Evolutionary conservation across 2,797 vertebrate genomes (phyloP), one percentile per base, ranked within the genome.

Genomic region (Helarctos malayanus): DNA sequence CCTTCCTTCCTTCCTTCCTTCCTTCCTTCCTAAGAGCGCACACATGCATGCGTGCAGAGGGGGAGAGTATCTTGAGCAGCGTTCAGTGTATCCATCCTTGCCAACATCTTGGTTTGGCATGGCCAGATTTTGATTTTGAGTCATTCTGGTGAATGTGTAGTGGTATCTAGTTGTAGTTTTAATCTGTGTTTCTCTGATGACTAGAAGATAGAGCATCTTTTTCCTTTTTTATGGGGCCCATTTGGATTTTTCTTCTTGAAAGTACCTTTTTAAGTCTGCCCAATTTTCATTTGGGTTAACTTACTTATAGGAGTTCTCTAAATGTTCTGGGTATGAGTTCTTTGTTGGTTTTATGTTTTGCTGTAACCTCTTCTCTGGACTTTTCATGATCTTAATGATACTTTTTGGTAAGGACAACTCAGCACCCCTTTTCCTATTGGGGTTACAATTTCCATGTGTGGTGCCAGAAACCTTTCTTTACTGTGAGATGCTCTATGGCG

Each of bases 341-440:
- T 96, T 94, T 52, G 71, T 71, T 78, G 35, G 8, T 73, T 93
- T 35, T 47, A 25, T 81, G 21, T 85, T 97, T 94, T 78, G 12
- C 29, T 88, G 1, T 82, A 84, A 84, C 12, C 57, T 71, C 21
- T 65, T 78, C 21, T 95, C 32, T 49, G 8, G 16, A 83, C 18
- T 93, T 95, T 83, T 85, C 27, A 21, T 35, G n/a, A 93, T 63
- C 21, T 68, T 88, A 81, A 81, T 56, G 79, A 12, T 59, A 86
- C 71, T 96, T 96, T 94, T 86, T 65, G 41, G 38, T 92, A 49
- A 87, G 10, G 57, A 63, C 1, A 71, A 25, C 27, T 80, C 85
- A 38, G 6, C 2, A 23, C 7, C 21, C 29, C 47, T 71, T 76
- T 88, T 82, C n/a, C 45, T 88, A 18, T 52, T 88, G 91, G 27